Conservation (phyloP, 2,888 invertebrate genomes). For the Nomada lathburiana region DNA sequence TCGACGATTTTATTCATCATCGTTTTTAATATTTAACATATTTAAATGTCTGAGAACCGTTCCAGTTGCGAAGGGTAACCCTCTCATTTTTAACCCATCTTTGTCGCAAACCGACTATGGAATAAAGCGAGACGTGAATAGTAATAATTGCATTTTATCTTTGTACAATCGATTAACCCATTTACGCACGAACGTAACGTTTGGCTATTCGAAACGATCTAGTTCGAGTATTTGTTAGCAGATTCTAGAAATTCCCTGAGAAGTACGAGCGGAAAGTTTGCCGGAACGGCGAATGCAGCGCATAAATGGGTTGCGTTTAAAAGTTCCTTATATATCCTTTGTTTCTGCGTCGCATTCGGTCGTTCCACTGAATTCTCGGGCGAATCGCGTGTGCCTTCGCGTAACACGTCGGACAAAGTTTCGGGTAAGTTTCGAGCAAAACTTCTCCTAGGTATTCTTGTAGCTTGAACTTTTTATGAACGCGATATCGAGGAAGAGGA, state of each 20-base stretch:
- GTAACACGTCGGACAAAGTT: conserved; percentile 14
- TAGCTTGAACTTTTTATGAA: conserved; percentile 30
- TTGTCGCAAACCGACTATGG: too few relatives aligned
- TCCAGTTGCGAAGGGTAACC: conserved; percentile 38
- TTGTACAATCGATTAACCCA: too few relatives aligned
- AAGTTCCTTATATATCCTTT: conserved; percentile 28
- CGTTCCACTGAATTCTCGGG: conserved; percentile 29
- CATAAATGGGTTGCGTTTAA: conserved; percentile 18
- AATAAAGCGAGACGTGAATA: neutral
- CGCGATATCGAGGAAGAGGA: neutral
- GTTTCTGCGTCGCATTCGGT: conserved; percentile 23
- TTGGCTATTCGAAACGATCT: neutral
- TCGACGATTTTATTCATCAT: conserved; percentile 10
- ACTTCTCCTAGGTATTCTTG: conserved; percentile 9
- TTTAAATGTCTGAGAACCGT: neutral
- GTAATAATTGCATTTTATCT: neutral
- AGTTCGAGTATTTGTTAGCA: neutral
- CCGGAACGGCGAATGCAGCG: neutral
- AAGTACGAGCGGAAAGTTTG: conserved; percentile 9
- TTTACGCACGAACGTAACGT: neutral
- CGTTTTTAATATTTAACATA: neutral
- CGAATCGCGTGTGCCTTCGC: conserved; percentile 19
- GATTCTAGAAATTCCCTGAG: neutral
- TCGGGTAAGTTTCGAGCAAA: conserved; percentile 1
- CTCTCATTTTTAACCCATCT: conserved; percentile 6